A percentile compares a stretch with the other conserved stretches of the same genome.
These are phyloP conservation scores for Propithecus deckenii DNA, from an alignment of 2,797 vertebrate genomes.

Conservation along the genomic window DNA sequence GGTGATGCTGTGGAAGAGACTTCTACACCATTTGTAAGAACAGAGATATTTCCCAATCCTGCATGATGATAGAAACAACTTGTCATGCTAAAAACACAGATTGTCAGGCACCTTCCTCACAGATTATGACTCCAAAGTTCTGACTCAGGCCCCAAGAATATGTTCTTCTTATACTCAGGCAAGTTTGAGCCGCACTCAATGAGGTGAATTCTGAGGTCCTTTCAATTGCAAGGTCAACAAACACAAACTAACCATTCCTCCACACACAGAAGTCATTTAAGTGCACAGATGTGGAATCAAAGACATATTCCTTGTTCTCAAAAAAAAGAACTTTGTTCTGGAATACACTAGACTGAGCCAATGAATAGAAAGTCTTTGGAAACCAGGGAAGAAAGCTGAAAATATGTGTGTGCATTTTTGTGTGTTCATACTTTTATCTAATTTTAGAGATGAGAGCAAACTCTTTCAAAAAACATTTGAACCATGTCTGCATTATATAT, in stretches of 20 bases:
- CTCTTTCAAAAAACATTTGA: conserved; percentile 1
- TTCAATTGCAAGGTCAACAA: background rate
- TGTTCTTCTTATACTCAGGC: background rate
- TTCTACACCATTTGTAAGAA: background rate
- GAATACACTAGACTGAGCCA: background rate
- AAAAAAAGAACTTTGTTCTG: background rate
- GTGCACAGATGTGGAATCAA: background rate
- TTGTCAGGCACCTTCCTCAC: background rate
- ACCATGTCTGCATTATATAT: background rate
- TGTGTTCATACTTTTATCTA: background rate
- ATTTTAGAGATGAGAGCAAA: conserved; percentile 45
- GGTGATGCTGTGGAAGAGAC: background rate
- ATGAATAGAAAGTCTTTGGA: background rate
- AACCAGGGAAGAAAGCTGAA: background rate
- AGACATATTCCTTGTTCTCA: background rate
- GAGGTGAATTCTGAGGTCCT: background rate
- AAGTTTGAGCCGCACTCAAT: background rate
- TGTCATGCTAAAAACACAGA: background rate
- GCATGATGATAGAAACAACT: background rate
- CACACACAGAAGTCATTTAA: background rate
- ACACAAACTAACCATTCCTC: background rate
- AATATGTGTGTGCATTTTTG: background rate
- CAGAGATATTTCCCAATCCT: background rate
- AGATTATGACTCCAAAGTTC: background rate
- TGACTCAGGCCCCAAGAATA: background rate